Conservation (phyloP, 2,888 invertebrate species). For the Ophion obscuratus region DNA sequence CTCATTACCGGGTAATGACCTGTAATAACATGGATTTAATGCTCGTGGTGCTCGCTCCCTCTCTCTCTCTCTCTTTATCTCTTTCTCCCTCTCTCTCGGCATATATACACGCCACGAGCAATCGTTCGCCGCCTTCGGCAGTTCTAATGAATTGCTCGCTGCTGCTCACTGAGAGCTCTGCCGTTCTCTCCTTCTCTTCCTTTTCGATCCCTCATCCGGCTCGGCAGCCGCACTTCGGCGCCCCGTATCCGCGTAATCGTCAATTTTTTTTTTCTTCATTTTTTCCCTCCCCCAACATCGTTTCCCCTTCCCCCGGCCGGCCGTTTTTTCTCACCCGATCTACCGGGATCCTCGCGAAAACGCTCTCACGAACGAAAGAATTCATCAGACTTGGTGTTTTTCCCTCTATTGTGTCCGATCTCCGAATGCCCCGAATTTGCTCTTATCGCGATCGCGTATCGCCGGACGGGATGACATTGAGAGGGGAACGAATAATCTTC, state of each 20-base stretch:
- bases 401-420: not conserved
- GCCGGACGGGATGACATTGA: too few species aligned
- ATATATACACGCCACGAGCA: constrained; percentile 75
- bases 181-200: constrained; percentile 48
- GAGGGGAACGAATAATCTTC: too few species aligned
- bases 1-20: constrained; percentile 80
- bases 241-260: constrained; percentile 8
- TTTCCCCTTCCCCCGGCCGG: not conserved
- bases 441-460: not conserved
- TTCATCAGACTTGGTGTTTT: constrained; percentile 36
- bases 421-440: not conserved
- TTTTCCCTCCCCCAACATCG: constrained; percentile 31
- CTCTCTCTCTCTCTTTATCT: not conserved
- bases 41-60: constrained; percentile 67
- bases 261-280: not conserved
- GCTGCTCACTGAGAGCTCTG: constrained; percentile 59
- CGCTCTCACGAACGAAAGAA: constrained; percentile 9
- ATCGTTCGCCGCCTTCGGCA: constrained; percentile 78
- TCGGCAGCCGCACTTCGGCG: not conserved
- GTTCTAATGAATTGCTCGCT: constrained; percentile 79
- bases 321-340: not conserved
- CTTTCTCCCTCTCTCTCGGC: constrained; percentile 7
- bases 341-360: constrained; percentile 30
- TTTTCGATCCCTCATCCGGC: constrained; percentile 33
- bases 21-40: constrained; percentile 80